A percentile compares a stretch with the other conserved stretches of the same genome.
These are phyloP conservation scores for Pygmarrhopalites habei DNA, from an alignment of 1,140 invertebrate species.

Conservation along the genomic window DNA sequence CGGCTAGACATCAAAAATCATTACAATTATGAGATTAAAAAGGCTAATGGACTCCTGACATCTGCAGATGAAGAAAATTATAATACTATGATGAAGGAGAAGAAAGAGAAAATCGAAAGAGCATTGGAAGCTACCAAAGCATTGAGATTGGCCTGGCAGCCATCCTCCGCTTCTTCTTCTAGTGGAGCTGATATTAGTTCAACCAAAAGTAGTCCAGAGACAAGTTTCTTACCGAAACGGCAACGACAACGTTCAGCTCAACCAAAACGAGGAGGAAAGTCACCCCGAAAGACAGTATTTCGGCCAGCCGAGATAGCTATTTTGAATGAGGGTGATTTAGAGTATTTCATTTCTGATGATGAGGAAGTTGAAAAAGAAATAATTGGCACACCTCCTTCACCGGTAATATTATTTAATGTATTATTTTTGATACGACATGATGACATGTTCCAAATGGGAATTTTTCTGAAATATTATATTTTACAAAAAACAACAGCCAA, in stretches of 20 bases:
- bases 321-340: background rate
- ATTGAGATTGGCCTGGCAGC: constrained; percentile 8
- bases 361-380: background rate
- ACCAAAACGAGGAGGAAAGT: constrained; percentile 1
- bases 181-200: background rate
- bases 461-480: background rate
- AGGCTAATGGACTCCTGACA: constrained; percentile 2
- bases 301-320: background rate
- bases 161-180: background rate
- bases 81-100: constrained; percentile 1
- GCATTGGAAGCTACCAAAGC: constrained; percentile 6
- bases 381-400: background rate
- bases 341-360: constrained; percentile 20
- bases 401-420: background rate
- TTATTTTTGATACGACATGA: constrained; percentile 1
- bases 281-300: background rate
- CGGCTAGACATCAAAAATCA: constrained; percentile 6
- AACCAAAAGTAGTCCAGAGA: background rate
- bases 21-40: constrained; percentile 18
- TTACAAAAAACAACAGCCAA: background rate
- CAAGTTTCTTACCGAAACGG: background rate
- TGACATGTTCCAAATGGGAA: background rate
- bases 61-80: constrained; percentile 6
- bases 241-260: background rate
- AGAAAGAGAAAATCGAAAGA: constrained; percentile 1